Percentiles rank a stretch among this genome's conserved stretches.
Evolutionary conservation across 2,888 invertebrate species (phyloP).

Genomic region (Hydroisotoma schaefferi): DNA sequence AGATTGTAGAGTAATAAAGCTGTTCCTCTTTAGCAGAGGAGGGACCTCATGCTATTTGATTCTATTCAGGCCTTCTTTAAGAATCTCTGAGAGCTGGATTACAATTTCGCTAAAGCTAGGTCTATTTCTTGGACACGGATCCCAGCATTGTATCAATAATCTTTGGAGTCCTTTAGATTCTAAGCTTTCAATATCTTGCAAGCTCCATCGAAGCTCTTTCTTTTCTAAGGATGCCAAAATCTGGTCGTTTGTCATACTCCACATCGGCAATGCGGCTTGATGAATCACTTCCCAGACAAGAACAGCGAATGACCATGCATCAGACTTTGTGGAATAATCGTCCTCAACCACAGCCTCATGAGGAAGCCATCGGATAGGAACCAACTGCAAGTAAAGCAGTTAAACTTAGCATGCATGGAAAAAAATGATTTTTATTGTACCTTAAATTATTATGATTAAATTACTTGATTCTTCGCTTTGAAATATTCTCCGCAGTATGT

Average conservation of each 20-base stretch:
- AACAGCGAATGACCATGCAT: slow-evolving; percentile 86
- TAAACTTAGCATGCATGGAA: slow-evolving; percentile 1
- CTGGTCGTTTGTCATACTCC: slow-evolving; percentile 70
- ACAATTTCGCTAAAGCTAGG: slow-evolving; percentile 45
- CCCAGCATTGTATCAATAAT: slow-evolving; percentile 41
- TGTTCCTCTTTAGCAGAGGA: no score
- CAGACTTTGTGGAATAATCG: slow-evolving; percentile 87
- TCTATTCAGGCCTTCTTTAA: slow-evolving; percentile 19
- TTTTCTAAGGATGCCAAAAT: slow-evolving; percentile 64
- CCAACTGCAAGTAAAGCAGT: slow-evolving; percentile 57
- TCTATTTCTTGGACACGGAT: slow-evolving; percentile 44
- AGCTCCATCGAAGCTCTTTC: slow-evolving; percentile 34
- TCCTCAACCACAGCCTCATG: slow-evolving; percentile 84
- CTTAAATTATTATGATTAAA: neutral
- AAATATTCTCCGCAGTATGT: slow-evolving; percentile 87
- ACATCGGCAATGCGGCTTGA: slow-evolving; percentile 72
- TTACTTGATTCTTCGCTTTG: slow-evolving; percentile 72
- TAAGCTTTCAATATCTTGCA: slow-evolving; percentile 19
- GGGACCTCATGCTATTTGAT: slow-evolving; percentile 19
- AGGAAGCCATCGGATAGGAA: slow-evolving; percentile 87
- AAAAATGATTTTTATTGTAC: neutral
- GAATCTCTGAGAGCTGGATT: slow-evolving; percentile 41
- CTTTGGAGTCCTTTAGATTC: slow-evolving; percentile 31
- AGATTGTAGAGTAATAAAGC: slow-evolving; percentile 6
- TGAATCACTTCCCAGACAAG: slow-evolving; percentile 86